phyloP scores from a whole-genome alignment of 2,888 invertebrate genomes.

The Ennomos fuscantarius region DNA sequence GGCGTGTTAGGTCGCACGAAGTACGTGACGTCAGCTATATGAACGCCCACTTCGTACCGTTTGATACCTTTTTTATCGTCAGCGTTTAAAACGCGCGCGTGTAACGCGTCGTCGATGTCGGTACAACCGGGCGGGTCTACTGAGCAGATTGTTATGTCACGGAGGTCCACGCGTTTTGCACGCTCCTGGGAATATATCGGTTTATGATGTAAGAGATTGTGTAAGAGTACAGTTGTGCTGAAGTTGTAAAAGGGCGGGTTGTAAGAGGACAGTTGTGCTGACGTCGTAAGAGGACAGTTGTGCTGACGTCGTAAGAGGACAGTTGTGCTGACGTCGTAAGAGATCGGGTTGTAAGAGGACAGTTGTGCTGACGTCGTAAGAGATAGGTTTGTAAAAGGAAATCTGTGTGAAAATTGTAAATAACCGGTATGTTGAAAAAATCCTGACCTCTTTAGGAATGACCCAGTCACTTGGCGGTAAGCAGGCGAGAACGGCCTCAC shows the following conservation, averaged over 20 bases:
- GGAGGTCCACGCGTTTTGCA: constrained; percentile 92
- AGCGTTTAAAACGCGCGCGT: constrained; percentile 91
- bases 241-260: no score
- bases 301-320: no score
- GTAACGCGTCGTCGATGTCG: constrained; percentile 99
- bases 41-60: constrained; percentile 93
- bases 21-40: constrained; percentile 99
- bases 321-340: no score
- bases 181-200: constrained; percentile 85
- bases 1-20: constrained; percentile 97
- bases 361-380: no score
- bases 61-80: constrained; percentile 61
- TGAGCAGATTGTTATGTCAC: constrained; percentile 94
- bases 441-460: constrained; percentile 90
- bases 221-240: no score
- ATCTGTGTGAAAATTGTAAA: no score
- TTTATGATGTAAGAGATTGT: no score
- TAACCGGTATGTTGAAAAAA: no score
- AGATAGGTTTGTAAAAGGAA: no score
- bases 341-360: no score
- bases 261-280: no score
- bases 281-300: no score
- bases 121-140: constrained; percentile 99
- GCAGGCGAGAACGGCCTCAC: constrained; percentile 96
- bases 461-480: constrained; percentile 96